These are phyloP conservation scores for Crepidodera aurea DNA, from an alignment of 2,888 invertebrate genomes.

Conservation along the genomic window DNA sequence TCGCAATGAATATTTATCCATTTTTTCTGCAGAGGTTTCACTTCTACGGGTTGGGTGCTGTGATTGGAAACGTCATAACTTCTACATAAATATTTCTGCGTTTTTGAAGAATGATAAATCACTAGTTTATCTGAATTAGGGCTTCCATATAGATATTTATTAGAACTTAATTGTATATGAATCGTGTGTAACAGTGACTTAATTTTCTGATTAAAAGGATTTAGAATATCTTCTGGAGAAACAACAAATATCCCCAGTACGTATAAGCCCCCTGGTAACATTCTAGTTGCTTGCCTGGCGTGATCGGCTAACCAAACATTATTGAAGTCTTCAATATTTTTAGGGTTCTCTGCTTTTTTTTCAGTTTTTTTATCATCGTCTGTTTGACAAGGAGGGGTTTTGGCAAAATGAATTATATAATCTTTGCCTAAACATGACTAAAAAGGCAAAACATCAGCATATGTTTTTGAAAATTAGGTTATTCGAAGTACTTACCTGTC, in stretches of 20 bases:
- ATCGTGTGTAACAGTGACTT: conserved; percentile 67
- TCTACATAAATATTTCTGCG: conserved; percentile 69
- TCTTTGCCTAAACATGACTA: conserved; percentile 74
- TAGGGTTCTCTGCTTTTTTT: conserved; percentile 40
- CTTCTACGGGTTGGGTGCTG: conserved; percentile 74
- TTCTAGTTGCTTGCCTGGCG: conserved; percentile 85
- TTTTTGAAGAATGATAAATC: conserved; percentile 67
- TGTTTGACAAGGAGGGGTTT: conserved; percentile 72
- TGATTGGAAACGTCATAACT: conserved; percentile 68
- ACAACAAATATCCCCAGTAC: conserved; percentile 84
- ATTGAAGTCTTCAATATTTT: conserved; percentile 66
- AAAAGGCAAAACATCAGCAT: conserved; percentile 47
- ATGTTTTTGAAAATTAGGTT: conserved; percentile 26
- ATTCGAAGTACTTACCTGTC: conserved; percentile 74
- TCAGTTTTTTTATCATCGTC: conserved; percentile 55
- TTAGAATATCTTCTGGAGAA: conserved; percentile 71
- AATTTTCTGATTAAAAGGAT: conserved; percentile 67
- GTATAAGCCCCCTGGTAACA: conserved; percentile 90
- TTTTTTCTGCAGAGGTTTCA: conserved; percentile 77
- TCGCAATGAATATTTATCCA: conserved; percentile 82
- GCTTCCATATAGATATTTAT: conserved; percentile 71
- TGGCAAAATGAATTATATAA: conserved; percentile 81
- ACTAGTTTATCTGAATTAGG: conserved; percentile 70
- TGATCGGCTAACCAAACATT: conserved; percentile 80
- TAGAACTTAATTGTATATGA: conserved; percentile 65